phyloP scores from a whole-genome alignment of 2,797 vertebrate species.

The Schizopygopsis pylzovi region DNA sequence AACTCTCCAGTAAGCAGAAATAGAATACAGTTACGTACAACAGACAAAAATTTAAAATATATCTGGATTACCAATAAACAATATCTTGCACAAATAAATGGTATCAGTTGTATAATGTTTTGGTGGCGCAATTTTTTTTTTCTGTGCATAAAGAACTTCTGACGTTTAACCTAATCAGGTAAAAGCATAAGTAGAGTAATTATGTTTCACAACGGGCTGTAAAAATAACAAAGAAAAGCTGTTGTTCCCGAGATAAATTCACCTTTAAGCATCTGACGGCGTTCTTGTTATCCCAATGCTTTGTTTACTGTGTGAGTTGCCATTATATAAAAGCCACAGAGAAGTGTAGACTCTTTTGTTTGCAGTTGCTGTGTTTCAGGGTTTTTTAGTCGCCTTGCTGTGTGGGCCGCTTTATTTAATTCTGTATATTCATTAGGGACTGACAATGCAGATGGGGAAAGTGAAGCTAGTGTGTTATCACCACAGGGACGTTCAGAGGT shows the following conservation, averaged over 20 bases:
- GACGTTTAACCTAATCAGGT: constrained; percentile 1
- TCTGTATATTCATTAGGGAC: constrained; percentile 47
- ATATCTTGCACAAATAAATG: not conserved
- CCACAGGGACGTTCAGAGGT: constrained; percentile 28
- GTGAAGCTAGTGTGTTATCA: constrained; percentile 41
- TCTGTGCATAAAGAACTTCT: not conserved
- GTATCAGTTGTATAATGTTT: not conserved
- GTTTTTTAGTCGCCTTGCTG: not conserved
- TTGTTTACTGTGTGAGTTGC: not conserved
- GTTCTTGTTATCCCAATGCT: not conserved
- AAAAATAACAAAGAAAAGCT: constrained; percentile 29
- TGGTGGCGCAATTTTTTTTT: not conserved
- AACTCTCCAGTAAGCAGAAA: not conserved
- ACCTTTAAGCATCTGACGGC: constrained; percentile 16
- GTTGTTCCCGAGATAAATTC: constrained; percentile 26
- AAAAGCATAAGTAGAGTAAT: constrained; percentile 10
- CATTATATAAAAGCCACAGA: constrained; percentile 2
- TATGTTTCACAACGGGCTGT: not conserved
- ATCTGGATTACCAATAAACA: not conserved
- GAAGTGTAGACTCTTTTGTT: constrained; percentile 4
- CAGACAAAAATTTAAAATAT: not conserved
- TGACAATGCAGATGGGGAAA: constrained; percentile 22
- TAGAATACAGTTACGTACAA: not conserved
- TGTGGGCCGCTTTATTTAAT: constrained; percentile 45
- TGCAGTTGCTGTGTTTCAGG: not conserved